These are phyloP conservation scores for Alectoris magna DNA, from an alignment of 2,797 vertebrate species.

Conservation along the genomic window DNA sequence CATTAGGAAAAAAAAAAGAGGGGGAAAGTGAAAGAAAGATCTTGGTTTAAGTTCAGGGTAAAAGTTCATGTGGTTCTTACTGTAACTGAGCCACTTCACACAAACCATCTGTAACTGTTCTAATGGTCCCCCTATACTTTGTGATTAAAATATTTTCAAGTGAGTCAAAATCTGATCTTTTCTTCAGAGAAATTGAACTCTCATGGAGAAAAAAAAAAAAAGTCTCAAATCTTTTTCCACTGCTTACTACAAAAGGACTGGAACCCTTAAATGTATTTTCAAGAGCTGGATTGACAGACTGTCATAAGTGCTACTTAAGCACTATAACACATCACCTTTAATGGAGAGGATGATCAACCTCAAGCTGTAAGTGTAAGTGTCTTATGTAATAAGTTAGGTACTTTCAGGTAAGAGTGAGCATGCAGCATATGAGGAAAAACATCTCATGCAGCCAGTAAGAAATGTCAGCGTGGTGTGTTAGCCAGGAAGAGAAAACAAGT, in stretches of 20 bases:
- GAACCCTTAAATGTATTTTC: not conserved
- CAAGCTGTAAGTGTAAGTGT: not conserved
- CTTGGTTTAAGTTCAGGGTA: conserved; percentile 57
- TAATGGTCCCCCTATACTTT: not conserved
- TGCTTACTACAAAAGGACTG: not conserved
- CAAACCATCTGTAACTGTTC: conserved; percentile 40
- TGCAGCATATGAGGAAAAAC: not conserved
- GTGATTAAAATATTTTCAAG: conserved; percentile 28
- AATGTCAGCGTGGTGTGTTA: not conserved
- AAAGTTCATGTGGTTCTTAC: conserved; percentile 57
- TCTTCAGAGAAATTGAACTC: not conserved
- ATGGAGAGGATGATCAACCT: not conserved
- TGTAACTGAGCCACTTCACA: conserved; percentile 55
- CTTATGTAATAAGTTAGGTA: not conserved
- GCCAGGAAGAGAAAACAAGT: not conserved
- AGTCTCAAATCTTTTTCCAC: not conserved
- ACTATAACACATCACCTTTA: not conserved
- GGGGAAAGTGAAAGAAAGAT: not conserved
- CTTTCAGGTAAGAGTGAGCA: not conserved
- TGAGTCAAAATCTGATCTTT: not conserved
- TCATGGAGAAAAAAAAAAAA: not conserved
- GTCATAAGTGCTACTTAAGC: not conserved
- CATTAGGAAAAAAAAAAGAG: not conserved
- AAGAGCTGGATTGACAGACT: not conserved
- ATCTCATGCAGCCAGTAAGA: not conserved